Percentiles rank a stretch among this genome's conserved stretches.
These are phyloP conservation scores for Anthoscopus minutus DNA, from an alignment of 2,113 vertebrate species.

Conservation along the genomic window DNA sequence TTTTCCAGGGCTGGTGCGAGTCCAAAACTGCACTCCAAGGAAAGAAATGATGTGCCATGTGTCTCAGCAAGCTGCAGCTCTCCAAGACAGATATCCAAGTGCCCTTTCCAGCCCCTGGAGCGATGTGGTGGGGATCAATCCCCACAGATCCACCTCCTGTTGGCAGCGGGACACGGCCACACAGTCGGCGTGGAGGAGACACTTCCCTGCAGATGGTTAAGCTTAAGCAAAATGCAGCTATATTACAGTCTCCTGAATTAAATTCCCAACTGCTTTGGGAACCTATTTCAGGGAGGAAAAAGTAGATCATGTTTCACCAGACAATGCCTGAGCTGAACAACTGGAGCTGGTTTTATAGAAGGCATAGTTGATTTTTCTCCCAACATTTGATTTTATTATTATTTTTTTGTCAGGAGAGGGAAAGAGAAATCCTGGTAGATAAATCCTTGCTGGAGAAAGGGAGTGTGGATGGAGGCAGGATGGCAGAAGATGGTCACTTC, in stretches of 20 bases:
- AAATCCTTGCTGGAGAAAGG: neutral
- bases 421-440: neutral
- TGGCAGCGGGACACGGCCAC: neutral
- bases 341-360: neutral
- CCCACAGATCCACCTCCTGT: neutral
- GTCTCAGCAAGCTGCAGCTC: neutral
- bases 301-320: slow-evolving; percentile 28
- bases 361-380: neutral
- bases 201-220: slow-evolving; percentile 22
- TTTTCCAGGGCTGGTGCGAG: neutral
- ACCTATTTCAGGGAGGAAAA: slow-evolving; percentile 19
- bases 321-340: neutral
- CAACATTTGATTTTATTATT: neutral
- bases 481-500: neutral
- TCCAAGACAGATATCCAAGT: neutral
- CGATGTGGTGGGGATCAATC: neutral
- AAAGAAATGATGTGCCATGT: neutral
- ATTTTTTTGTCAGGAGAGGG: neutral
- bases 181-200: neutral
- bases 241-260: neutral
- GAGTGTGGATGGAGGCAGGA: neutral
- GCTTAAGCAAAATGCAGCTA: slow-evolving; percentile 25
- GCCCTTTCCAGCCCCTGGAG: neutral
- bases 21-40: neutral
- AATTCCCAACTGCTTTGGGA: slow-evolving; percentile 19